Evolutionary conservation across 2,797 vertebrate genomes (phyloP), one percentile per base, ranked within the genome.

Genomic region (Cichlasoma orientale): DNA sequence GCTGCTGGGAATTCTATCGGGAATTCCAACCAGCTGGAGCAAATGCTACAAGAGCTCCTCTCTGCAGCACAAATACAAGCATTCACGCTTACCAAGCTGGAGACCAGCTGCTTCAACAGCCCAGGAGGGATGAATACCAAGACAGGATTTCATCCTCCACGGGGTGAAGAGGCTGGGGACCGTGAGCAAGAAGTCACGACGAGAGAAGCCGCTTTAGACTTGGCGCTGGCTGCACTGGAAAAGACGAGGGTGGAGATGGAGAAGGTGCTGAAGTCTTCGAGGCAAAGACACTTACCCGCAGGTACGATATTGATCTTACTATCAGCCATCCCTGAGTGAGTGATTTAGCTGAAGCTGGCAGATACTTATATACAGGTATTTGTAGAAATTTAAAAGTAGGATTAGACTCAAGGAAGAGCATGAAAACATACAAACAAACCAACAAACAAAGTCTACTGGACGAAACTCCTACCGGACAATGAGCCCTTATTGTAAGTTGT

Each of bases 261-360:
- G 56, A 89, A 74, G 0, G 79, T 93, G 0, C 90, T 93, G 59
- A 94, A 82, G 44, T 96, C 94, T 59, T 88, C 72, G 2, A 89
- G 29, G 84, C 90, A 90, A 79, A 92, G 86, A 80, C 52, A 91
- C 74, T 88, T 98, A 86, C 98, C 98, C 0, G 95, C 96, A 96
- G 98, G 98, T 98, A 90, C 95, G 94, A 68, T 29, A 79, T 82
- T 63, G 55, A 50, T 82, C 75, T 80, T 72, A 29, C 14, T 27
- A 72, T 44, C 38, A 74, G 56, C 53, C 54, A 59, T 56, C 18
- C 25, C 25, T 50, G 4, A 52, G 19, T n/a, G 47, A 68, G 63
- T 31, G 25, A 68, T 29, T 68, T 4, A 29, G 23, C 38, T 63
- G 25, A 63, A 44, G 59, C 14, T 44, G 3, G 14, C 21, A 44